These are phyloP conservation scores for Cataglyphis rosenhaueri DNA, from an alignment of 2,888 invertebrate species.

Conservation along the genomic window DNA sequence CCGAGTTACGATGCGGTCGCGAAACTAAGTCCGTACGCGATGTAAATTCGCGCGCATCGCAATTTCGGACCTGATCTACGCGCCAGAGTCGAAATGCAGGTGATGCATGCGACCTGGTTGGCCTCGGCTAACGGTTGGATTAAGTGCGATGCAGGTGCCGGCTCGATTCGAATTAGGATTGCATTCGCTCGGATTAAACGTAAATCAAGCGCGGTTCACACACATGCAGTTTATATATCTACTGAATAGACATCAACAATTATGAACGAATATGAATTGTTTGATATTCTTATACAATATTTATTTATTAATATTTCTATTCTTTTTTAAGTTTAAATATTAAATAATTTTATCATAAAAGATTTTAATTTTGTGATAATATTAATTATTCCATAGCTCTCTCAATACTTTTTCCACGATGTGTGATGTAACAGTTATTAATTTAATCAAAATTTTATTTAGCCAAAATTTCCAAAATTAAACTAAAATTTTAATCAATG, in stretches of 20 bases:
- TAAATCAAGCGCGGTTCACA: slow-evolving; percentile 1
- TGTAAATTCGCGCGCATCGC: slow-evolving; percentile 38
- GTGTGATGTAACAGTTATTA: neutral
- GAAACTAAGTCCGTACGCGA: slow-evolving; percentile 24
- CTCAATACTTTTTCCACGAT: neutral
- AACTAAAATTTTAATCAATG: neutral
- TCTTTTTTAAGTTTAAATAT: neutral
- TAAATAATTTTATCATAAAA: slow-evolving; percentile 1
- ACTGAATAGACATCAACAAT: neutral
- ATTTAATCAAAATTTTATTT: neutral
- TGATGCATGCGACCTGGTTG: slow-evolving; percentile 45
- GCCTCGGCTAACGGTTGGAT: slow-evolving; percentile 19
- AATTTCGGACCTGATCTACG: slow-evolving; percentile 46
- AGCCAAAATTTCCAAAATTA: neutral
- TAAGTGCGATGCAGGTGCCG: slow-evolving; percentile 34
- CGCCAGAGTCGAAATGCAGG: slow-evolving; percentile 35
- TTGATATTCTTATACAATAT: neutral
- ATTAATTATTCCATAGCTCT: neutral
- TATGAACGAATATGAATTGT: neutral
- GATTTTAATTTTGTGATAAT: neutral
- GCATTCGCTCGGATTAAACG: slow-evolving; percentile 22
- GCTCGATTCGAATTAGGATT: slow-evolving; percentile 28
- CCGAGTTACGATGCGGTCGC: slow-evolving; percentile 21
- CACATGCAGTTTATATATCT: slow-evolving; percentile 8
- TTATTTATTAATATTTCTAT: neutral